These are phyloP conservation scores for Hetaerina americana DNA, from an alignment of 1,140 invertebrate species.

Conservation along the genomic window DNA sequence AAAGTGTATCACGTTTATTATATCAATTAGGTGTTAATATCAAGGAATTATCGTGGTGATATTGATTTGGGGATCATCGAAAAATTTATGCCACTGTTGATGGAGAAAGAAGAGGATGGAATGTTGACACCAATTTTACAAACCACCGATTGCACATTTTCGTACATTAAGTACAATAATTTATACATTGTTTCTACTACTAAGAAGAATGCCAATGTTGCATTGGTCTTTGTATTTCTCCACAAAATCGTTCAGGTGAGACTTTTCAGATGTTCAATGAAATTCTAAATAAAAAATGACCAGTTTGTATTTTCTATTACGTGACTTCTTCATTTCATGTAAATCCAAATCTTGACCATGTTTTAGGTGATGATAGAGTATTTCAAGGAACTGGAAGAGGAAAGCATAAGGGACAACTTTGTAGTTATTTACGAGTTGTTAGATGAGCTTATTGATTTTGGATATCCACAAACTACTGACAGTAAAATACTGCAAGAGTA, in stretches of 20 bases:
- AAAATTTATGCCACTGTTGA: constrained; percentile 97
- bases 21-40: constrained; percentile 75
- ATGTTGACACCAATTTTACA: constrained; percentile 84
- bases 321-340: no score
- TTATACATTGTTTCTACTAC: constrained; percentile 95
- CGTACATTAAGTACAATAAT: constrained; percentile 98
- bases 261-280: neutral
- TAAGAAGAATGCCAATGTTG: constrained; percentile 96
- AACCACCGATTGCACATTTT: constrained; percentile 82
- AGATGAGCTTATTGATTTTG: constrained; percentile 98
- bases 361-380: constrained; percentile 87
- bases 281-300: neutral
- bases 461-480: constrained; percentile 98
- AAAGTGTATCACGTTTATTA: constrained; percentile 6
- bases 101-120: constrained; percentile 97
- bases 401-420: constrained; percentile 98
- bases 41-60: constrained; percentile 95
- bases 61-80: constrained; percentile 95
- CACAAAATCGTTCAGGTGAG: constrained; percentile 86
- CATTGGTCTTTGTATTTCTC: constrained; percentile 90
- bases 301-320: neutral
- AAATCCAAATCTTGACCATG: neutral
- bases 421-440: constrained; percentile 97
- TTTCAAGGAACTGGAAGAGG: constrained; percentile 98
- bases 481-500: constrained; percentile 97